Base-by-base conservation (phyloP, 1,140 invertebrate genomes). In the Zaprionus capensis region DNA sequence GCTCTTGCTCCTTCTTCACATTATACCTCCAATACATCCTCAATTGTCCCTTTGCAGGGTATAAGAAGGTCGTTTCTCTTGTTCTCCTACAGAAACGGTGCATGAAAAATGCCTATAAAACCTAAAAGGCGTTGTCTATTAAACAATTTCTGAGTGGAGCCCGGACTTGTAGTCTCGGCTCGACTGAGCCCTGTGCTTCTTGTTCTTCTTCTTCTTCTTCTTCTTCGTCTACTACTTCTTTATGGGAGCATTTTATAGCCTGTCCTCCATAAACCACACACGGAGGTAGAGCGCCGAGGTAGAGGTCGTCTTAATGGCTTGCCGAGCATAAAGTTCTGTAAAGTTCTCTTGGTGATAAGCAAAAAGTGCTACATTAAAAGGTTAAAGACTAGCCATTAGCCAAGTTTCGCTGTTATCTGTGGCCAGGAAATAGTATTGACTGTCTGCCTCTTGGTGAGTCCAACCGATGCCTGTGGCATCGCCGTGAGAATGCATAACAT, bases 381-480 rank as follows among this genome's bases (percentile, higher is more conserved):
- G 84, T 87, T 87, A 87, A 87, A 90, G 84, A 87, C 78, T 82
- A 84, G 75, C 84, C 84, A 87, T 87, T 88, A 87, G 83, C 83
- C 83, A 87, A 88, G 83, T 88, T 87, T 83, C 63, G 77, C 64
- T 66, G 53, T 72, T 72, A 64, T 69, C 65, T 62, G 36, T 71
- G 59, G 53, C 72, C 59, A 58, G 72, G 72, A 75, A 75, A 58
- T 41, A 57, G 38, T 41, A 64, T 34, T 28, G 59, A 57, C 51
- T 34, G 61, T 11, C 63, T 65, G 46, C n/a, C 26, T n/a, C n/a
- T 28, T 15, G 15, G 38, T 44, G 15, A 44, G 38, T 44, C 15
- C 15, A 46, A 3, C 7, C 41, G 41, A n/a, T 46, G 41, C 38
- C 38, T 44, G 38, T n/a, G 38, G 38, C 12, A 20, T 71, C 24